Percentiles rank a stretch among this genome's conserved stretches.
phyloP scores from a whole-genome alignment of 2,113 vertebrate genomes.

The Garra rufa region DNA sequence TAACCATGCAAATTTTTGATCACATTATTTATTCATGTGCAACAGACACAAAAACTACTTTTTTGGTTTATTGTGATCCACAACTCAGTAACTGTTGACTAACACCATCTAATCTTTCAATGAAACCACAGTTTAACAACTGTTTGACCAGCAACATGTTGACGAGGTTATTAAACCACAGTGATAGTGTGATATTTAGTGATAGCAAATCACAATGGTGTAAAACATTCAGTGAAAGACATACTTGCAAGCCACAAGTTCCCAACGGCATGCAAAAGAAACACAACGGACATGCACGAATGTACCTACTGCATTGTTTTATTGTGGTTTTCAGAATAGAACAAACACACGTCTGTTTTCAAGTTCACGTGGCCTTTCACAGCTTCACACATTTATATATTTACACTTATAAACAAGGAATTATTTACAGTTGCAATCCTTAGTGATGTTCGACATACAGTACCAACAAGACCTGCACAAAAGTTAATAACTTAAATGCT shows the following conservation, averaged over 20 bases:
- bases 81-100: not conserved
- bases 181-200: not conserved
- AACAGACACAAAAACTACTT: not conserved
- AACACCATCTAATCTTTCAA: not conserved
- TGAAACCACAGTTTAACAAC: not conserved
- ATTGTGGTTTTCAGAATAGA: slow-evolving; percentile 63
- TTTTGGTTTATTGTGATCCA: not conserved
- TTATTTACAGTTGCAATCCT: slow-evolving; percentile 64
- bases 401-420: slow-evolving; percentile 65
- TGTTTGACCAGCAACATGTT: not conserved
- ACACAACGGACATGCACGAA: not conserved
- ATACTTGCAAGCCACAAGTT: not conserved
- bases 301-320: slow-evolving; percentile 36
- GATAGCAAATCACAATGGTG: not conserved
- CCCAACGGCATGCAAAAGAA: not conserved
- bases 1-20: not conserved
- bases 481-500: slow-evolving; percentile 51
- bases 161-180: not conserved
- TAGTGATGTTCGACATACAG: slow-evolving; percentile 57
- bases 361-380: slow-evolving; percentile 72
- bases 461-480: slow-evolving; percentile 55
- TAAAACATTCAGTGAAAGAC: not conserved
- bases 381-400: slow-evolving; percentile 60
- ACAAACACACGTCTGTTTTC: slow-evolving; percentile 59
- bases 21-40: not conserved